Conservation (phyloP, 2,113 vertebrate genomes). For the Dolichotis patagonum region DNA sequence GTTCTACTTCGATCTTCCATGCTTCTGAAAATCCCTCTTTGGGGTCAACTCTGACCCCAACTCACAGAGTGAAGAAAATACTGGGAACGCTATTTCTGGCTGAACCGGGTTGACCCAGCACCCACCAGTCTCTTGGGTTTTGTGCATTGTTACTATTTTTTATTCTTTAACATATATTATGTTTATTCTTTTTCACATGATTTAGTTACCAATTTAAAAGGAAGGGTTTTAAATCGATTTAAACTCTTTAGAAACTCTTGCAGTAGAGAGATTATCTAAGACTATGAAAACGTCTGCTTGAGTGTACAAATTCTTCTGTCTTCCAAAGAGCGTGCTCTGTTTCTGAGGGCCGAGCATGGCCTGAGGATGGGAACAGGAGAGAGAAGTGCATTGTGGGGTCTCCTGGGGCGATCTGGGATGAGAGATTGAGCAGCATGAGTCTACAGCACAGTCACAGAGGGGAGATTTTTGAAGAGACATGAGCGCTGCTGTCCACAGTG, state of each 20-base stretch:
- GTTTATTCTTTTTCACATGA: neutral
- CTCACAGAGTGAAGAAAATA: neutral
- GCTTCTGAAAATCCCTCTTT: neutral
- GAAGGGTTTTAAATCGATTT: neutral
- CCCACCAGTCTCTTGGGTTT: neutral
- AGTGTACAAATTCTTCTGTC: neutral
- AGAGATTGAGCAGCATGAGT: neutral
- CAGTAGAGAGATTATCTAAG: neutral
- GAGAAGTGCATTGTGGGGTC: neutral
- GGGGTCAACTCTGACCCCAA: neutral
- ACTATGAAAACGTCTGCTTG: neutral
- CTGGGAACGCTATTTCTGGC: neutral
- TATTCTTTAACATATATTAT: neutral
- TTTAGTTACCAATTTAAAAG: neutral
- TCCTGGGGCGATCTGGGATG: neutral
- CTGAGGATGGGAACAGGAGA: neutral
- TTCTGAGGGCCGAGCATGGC: neutral
- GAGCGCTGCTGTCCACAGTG: neutral
- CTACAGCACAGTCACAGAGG: neutral
- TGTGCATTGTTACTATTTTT: neutral
- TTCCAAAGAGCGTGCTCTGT: neutral
- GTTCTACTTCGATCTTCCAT: neutral
- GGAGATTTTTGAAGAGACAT: slow-evolving; percentile 3
- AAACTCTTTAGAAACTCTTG: neutral
- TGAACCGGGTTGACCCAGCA: neutral